These are phyloP conservation scores for Nebria brevicollis DNA, from an alignment of 2,888 invertebrate species.

Conservation along the genomic window DNA sequence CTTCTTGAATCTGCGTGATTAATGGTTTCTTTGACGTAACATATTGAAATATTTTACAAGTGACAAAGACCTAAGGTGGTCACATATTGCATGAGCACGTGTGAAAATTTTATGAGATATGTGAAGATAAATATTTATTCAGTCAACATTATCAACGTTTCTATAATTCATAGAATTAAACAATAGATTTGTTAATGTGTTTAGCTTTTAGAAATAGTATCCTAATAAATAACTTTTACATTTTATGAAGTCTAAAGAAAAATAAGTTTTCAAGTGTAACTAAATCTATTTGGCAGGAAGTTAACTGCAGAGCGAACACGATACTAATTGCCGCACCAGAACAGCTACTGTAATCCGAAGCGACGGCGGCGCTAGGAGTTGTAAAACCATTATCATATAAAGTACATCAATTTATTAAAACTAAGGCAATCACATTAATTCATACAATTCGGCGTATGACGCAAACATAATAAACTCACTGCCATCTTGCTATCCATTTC, in stretches of 20 bases:
- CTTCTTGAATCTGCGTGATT: conserved; percentile 47
- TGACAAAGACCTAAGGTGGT: neutral
- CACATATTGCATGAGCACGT: neutral
- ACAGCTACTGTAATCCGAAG: neutral
- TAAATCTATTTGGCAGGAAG: neutral
- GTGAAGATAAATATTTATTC: neutral
- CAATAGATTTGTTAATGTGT: neutral
- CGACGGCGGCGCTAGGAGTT: conserved; percentile 21
- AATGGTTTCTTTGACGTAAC: conserved; percentile 49
- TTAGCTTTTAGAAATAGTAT: neutral
- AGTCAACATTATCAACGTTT: too few species aligned
- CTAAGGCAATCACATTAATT: conserved; percentile 43
- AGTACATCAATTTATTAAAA: conserved; percentile 46
- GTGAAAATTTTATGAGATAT: neutral
- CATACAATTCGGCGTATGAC: conserved; percentile 39
- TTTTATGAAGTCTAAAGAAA: neutral
- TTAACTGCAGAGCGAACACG: conserved; percentile 9
- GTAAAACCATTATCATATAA: conserved; percentile 44
- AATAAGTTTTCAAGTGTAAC: neutral
- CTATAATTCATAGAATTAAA: too few species aligned
- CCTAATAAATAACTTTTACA: neutral
- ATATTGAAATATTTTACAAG: conserved; percentile 50
- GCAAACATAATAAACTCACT: conserved; percentile 26
- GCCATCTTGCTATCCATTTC: neutral
- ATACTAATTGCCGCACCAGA: conserved; percentile 13